Percentiles rank a stretch among this genome's conserved stretches.
These are phyloP conservation scores for Oligia fasciuncula DNA, from an alignment of 2,888 invertebrate species.

Conservation along the genomic window DNA sequence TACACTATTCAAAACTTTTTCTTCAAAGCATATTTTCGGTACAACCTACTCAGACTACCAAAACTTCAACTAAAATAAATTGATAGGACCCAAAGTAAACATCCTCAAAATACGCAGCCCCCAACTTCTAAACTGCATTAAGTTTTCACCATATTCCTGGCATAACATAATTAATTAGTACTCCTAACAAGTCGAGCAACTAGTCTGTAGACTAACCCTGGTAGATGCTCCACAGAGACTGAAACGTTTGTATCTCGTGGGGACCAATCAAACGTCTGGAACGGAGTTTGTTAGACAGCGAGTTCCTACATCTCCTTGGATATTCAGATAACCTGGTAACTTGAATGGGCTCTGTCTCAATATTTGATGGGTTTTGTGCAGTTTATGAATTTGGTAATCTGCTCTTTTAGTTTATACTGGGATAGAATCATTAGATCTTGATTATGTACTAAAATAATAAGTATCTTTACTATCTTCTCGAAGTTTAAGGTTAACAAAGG, in stretches of 20 bases:
- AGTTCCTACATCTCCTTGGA: slow-evolving; percentile 66
- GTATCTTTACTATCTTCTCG: not conserved
- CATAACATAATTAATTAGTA: slow-evolving; percentile 70
- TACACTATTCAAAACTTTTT: slow-evolving; percentile 8
- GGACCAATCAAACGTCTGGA: slow-evolving; percentile 77
- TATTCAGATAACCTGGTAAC: slow-evolving; percentile 62
- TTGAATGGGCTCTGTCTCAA: slow-evolving; percentile 33
- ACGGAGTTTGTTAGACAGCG: slow-evolving; percentile 70
- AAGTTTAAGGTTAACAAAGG: not conserved
- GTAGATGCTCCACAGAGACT: slow-evolving; percentile 60
- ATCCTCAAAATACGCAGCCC: slow-evolving; percentile 30
- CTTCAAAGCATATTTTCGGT: slow-evolving; percentile 22
- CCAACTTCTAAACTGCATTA: slow-evolving; percentile 52
- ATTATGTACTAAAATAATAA: not conserved
- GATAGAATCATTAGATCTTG: not conserved
- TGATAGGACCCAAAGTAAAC: slow-evolving; percentile 37
- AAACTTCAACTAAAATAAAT: slow-evolving; percentile 19
- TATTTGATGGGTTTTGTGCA: slow-evolving; percentile 21
- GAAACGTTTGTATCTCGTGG: slow-evolving; percentile 70
- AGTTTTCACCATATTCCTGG: slow-evolving; percentile 62
- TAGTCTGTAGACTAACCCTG: slow-evolving; percentile 64
- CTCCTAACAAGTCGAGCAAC: slow-evolving; percentile 57
- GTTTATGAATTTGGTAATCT: not conserved
- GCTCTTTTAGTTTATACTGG: not conserved
- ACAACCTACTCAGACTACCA: slow-evolving; percentile 13